Percentiles rank a stretch among this genome's conserved stretches.
phyloP scores from a whole-genome alignment of 2,113 vertebrate genomes.

The Cathartes aura region DNA sequence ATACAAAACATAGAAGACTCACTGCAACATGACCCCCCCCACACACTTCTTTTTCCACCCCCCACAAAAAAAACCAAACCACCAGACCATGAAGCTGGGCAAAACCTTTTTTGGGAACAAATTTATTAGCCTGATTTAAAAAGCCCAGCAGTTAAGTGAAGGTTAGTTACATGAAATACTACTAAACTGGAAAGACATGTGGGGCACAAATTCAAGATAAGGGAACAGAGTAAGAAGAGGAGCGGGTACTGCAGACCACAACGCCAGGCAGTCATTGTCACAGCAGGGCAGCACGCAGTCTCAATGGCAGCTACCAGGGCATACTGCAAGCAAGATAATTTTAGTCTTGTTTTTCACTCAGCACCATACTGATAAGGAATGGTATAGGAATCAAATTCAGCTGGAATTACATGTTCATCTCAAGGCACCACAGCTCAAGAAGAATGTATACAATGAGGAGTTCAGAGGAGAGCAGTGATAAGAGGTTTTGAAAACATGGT shows the following conservation, averaged over 20 bases:
- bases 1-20: fast-evolving
- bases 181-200: fast-evolving
- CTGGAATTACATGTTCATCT: not conserved
- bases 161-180: not conserved
- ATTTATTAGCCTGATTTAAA: not conserved
- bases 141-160: not conserved
- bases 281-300: not conserved
- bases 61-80: not conserved
- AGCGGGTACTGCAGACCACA: fast-evolving
- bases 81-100: not conserved
- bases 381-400: not conserved
- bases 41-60: not conserved
- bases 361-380: not conserved
- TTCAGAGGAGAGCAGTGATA: not conserved
- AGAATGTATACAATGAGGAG: not conserved
- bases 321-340: not conserved
- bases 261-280: not conserved
- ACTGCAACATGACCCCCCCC: fast-evolving
- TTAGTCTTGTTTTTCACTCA: not conserved
- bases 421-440: not conserved
- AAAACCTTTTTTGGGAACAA: not conserved
- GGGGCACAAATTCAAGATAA: not conserved
- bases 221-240: not conserved
- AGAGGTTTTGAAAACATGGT: not conserved
- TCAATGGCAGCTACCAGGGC: fast-evolving